These are phyloP conservation scores for Apocrypta bakeri DNA, from an alignment of 1,140 invertebrate species.

Conservation along the genomic window DNA sequence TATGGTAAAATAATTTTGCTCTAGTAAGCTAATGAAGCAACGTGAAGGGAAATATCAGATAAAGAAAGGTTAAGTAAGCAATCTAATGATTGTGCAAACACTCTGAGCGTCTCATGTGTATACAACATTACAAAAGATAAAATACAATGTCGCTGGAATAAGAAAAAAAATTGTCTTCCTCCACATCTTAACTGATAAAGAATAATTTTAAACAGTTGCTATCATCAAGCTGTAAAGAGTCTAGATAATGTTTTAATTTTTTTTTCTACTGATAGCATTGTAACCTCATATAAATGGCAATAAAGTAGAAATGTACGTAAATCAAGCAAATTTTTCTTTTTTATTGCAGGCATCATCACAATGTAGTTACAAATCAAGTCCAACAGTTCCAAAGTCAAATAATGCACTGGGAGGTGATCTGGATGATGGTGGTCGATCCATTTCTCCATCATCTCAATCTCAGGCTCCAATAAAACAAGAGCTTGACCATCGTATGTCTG, in stretches of 20 bases:
- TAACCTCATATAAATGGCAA: slow-evolving; percentile 17
- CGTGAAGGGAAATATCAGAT: not conserved
- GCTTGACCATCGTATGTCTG: slow-evolving; percentile 73
- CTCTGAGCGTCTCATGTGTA: slow-evolving; percentile 1
- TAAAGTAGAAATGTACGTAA: not conserved
- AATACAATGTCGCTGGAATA: slow-evolving; percentile 14
- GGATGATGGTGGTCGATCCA: slow-evolving; percentile 76
- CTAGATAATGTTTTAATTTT: slow-evolving; percentile 32
- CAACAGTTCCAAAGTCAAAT: slow-evolving; percentile 78
- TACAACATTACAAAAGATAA: slow-evolving; percentile 22
- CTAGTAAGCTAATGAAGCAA: not conserved
- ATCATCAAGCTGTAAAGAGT: slow-evolving; percentile 17
- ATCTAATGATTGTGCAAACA: slow-evolving; percentile 24
- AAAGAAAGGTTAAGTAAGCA: slow-evolving; percentile 42
- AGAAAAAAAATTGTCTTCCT: slow-evolving; percentile 12
- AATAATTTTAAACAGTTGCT: slow-evolving; percentile 28
- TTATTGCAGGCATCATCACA: slow-evolving; percentile 76
- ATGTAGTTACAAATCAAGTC: slow-evolving; percentile 79
- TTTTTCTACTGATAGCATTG: slow-evolving; percentile 15
- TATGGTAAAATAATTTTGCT: not conserved
- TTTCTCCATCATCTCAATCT: slow-evolving; percentile 75
- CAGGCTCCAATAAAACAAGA: slow-evolving; percentile 80
- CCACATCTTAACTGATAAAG: slow-evolving; percentile 45
- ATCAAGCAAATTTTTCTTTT: slow-evolving; percentile 38
- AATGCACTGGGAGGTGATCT: slow-evolving; percentile 77